Evolutionary conservation across 2,113 vertebrate species (phyloP).

Genomic region (Dicentrarchus labrax): DNA sequence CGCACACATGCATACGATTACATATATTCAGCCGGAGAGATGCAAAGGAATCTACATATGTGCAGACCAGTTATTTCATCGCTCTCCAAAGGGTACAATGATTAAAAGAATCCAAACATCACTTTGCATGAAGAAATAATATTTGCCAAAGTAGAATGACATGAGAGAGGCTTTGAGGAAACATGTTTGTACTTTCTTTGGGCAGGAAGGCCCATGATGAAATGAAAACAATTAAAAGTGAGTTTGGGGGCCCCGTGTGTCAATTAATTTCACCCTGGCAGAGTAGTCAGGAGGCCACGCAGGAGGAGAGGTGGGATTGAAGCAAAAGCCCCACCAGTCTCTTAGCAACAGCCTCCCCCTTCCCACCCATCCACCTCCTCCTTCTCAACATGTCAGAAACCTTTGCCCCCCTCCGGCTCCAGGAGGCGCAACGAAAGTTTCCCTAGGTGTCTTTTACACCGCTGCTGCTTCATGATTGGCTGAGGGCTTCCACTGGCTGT

Average conservation of each 20-base stretch:
- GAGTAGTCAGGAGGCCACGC: slow-evolving; percentile 73
- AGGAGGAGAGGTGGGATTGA: slow-evolving; percentile 72
- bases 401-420: slow-evolving; percentile 82
- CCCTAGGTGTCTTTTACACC: slow-evolving; percentile 90
- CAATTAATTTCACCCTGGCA: slow-evolving; percentile 69
- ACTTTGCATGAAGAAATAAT: slow-evolving; percentile 42
- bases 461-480: slow-evolving; percentile 88
- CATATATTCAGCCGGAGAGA: slow-evolving; percentile 37
- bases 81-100: slow-evolving; percentile 31
- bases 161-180: slow-evolving; percentile 32
- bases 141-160: slow-evolving; percentile 35
- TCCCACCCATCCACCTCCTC: slow-evolving; percentile 22
- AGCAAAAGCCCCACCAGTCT: slow-evolving; percentile 77
- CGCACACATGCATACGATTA: slow-evolving; percentile 21
- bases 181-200: slow-evolving; percentile 44
- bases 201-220: slow-evolving; percentile 55
- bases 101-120: slow-evolving; percentile 62
- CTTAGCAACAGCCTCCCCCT: slow-evolving; percentile 84
- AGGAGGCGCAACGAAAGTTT: slow-evolving; percentile 85
- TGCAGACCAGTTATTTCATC: slow-evolving; percentile 34
- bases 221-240: slow-evolving; percentile 79
- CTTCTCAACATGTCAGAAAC: slow-evolving; percentile 83
- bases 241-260: slow-evolving; percentile 66
- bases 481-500: slow-evolving; percentile 87
- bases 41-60: slow-evolving; percentile 41